A percentile compares a stretch with the other conserved stretches of the same genome.
These are phyloP conservation scores for Mellilla xanthometata DNA, from an alignment of 2,888 invertebrate genomes.

Conservation along the genomic window DNA sequence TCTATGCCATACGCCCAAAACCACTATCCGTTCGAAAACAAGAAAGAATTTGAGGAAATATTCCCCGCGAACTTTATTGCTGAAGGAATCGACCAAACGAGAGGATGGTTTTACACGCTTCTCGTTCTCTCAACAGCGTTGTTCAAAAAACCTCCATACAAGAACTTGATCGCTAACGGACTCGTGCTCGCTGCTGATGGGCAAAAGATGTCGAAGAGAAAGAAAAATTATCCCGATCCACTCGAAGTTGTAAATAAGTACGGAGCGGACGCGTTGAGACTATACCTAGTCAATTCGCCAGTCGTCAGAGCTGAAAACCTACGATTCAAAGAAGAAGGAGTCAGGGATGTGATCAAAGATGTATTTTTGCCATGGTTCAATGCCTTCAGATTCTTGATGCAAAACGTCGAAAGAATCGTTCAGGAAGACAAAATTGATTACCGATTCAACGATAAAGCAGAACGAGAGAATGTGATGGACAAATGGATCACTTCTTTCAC, in stretches of 20 bases:
- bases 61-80: conserved; percentile 99
- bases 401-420: conserved; percentile 93
- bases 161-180: conserved; percentile 98
- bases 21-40: conserved; percentile 97
- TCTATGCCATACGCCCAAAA: conserved; percentile 99
- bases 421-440: conserved; percentile 84
- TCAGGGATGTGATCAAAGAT: conserved; percentile 97
- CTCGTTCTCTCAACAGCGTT: conserved; percentile 97
- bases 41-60: conserved; percentile 92
- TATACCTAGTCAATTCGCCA: conserved; percentile 98
- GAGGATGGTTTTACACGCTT: conserved; percentile 99
- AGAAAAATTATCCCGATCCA: conserved; percentile 99
- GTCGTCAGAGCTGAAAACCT: conserved; percentile 98
- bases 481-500: conserved; percentile 98
- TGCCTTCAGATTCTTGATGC: conserved; percentile 95
- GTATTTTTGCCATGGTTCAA: conserved; percentile 99
- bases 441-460: conserved; percentile 78
- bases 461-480: conserved; percentile 94
- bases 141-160: conserved; percentile 98
- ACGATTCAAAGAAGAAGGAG: conserved; percentile 98
- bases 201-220: conserved; percentile 99
- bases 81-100: conserved; percentile 99
- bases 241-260: conserved; percentile 94
- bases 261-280: conserved; percentile 97
- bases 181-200: conserved; percentile 98